A percentile compares a stretch with the other conserved stretches of the same genome.
Conservation (phyloP, 1,140 invertebrate species). For the Nautilus pompilius region DNA sequence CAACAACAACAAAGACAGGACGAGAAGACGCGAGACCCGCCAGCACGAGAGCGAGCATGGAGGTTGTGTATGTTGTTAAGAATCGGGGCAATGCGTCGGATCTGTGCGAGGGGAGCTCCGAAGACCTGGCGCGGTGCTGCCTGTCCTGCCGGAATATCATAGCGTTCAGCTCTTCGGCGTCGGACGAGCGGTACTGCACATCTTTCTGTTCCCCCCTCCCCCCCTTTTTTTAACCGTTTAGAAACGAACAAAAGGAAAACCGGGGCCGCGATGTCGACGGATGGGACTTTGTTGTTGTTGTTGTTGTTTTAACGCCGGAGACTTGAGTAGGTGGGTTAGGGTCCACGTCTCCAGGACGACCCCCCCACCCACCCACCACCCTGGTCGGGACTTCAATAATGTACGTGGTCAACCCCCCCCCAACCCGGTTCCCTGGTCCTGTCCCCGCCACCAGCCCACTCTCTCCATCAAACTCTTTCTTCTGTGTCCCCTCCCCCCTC, state of each 20-base stretch:
- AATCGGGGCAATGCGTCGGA: slow-evolving; percentile 19
- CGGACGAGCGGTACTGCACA: not conserved
- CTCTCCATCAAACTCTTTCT: too few species aligned
- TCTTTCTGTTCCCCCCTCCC: too few species aligned
- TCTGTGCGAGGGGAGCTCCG: slow-evolving; percentile 24
- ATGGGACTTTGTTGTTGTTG: not conserved
- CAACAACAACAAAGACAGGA: too few species aligned
- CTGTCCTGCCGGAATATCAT: slow-evolving; percentile 36
- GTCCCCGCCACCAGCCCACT: too few species aligned
- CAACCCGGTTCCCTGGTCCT: too few species aligned
- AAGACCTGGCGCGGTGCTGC: slow-evolving; percentile 30
- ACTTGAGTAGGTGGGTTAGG: not conserved
- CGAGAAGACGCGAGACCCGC: too few species aligned
- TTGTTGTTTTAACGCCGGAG: not conserved
- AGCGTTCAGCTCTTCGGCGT: slow-evolving; percentile 24
- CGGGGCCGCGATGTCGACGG: not conserved
- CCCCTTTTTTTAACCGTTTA: not conserved
- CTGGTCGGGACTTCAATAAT: too few species aligned
- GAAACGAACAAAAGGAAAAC: not conserved
- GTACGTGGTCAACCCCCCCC: too few species aligned
- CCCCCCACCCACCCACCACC: too few species aligned
- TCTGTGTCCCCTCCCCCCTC: too few species aligned
- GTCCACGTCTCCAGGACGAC: not conserved
- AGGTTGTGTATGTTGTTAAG: slow-evolving; percentile 37
- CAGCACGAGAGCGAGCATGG: too few species aligned